Evolutionary conservation across 2,888 invertebrate species (phyloP).

Genomic region (Parasteatoda lunata): DNA sequence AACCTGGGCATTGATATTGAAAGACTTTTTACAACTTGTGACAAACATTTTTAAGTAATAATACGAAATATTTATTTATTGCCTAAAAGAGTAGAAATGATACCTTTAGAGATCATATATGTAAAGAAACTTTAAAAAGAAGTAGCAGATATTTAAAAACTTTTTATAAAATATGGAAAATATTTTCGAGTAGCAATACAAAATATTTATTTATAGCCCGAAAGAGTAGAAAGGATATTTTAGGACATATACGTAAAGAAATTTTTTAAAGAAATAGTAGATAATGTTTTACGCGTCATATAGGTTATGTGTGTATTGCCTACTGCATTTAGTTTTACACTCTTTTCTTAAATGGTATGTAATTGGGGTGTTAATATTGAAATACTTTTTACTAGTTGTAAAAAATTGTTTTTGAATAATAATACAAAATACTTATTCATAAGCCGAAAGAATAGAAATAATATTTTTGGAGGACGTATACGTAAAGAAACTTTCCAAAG

Average conservation of each 20-base stretch:
- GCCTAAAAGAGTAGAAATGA: constrained; percentile 6
- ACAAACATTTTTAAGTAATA: too few relatives aligned
- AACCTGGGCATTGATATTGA: too few relatives aligned
- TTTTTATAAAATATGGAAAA: not conserved
- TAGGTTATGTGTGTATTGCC: too few relatives aligned
- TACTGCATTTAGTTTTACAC: too few relatives aligned
- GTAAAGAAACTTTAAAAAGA: not conserved
- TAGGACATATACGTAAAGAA: constrained; percentile 14
- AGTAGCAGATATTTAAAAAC: not conserved
- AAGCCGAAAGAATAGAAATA: constrained; percentile 16
- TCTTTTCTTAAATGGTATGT: too few relatives aligned
- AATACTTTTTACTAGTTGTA: not conserved
- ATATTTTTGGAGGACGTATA: constrained; percentile 14
- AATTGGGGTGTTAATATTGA: too few relatives aligned
- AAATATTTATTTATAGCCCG: not conserved
- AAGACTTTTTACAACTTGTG: too few relatives aligned
- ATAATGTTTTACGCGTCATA: too few relatives aligned
- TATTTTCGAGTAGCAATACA: not conserved
- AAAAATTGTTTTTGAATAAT: not conserved
- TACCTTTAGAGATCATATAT: not conserved
- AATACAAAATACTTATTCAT: not conserved
- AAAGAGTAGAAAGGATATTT: constrained; percentile 7
- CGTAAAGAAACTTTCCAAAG: not conserved
- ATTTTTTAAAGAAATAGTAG: not conserved
- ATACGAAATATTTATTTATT: too few relatives aligned